These are phyloP conservation scores for Leuctra nigra DNA, from an alignment of 2,888 invertebrate species.

Conservation along the genomic window DNA sequence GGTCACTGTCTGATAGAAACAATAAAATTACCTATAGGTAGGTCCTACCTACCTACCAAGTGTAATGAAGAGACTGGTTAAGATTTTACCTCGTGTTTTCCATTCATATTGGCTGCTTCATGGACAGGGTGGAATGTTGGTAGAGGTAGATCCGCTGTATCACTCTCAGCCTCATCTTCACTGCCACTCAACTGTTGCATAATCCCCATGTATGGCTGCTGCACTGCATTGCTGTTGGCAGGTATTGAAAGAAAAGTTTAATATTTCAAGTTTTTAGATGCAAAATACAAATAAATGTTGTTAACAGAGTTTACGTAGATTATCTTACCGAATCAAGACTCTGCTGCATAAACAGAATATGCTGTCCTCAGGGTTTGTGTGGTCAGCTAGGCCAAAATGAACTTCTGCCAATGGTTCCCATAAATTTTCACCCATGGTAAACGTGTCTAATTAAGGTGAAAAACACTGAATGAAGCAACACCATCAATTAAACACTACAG, in stretches of 20 bases:
- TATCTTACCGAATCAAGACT: conserved; percentile 56
- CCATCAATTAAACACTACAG: too few relatives aligned
- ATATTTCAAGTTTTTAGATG: background rate
- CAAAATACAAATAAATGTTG: background rate
- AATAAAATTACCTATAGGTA: too few relatives aligned
- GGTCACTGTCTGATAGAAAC: too few relatives aligned
- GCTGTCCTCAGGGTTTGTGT: conserved; percentile 47
- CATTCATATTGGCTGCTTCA: background rate
- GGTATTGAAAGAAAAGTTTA: background rate
- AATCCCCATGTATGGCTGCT: conserved; percentile 19
- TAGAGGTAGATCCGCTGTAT: background rate
- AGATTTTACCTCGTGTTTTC: background rate
- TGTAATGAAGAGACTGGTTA: background rate
- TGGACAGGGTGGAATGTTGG: background rate
- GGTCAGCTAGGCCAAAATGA: conserved; percentile 42
- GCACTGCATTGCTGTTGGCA: conserved; percentile 19
- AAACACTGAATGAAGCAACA: too few relatives aligned
- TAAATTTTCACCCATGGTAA: conserved; percentile 46
- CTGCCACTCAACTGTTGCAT: conserved; percentile 19
- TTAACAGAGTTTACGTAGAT: conserved; percentile 12
- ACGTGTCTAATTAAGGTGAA: too few relatives aligned
- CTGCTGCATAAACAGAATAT: conserved; percentile 64
- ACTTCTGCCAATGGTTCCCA: conserved; percentile 66
- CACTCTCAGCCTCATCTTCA: conserved; percentile 19
- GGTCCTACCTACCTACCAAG: too few relatives aligned